Conservation (phyloP, 2,113 vertebrate genomes). For the Triplophysa dalaica region DNA sequence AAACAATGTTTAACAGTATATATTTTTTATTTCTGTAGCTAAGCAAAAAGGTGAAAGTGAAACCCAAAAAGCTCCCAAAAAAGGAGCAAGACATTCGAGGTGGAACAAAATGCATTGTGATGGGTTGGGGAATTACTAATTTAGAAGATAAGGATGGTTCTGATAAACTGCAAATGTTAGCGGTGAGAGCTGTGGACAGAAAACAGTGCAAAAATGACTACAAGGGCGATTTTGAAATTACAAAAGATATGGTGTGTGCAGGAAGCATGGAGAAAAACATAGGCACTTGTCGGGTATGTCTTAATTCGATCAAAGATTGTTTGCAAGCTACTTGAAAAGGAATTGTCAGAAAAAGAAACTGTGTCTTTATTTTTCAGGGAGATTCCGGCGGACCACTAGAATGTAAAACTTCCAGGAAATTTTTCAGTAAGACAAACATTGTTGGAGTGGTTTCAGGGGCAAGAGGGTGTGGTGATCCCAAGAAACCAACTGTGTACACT, state of each 20-base stretch:
- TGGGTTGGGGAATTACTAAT: conserved; percentile 48
- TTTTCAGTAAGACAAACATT: conserved; percentile 21
- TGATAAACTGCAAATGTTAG: conserved; percentile 47
- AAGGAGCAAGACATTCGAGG: conserved; percentile 14
- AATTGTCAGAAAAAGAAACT: background rate
- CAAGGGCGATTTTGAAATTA: conserved; percentile 38
- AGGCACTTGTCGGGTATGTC: conserved; percentile 55
- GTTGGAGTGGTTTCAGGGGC: conserved; percentile 56
- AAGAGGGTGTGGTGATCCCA: conserved; percentile 46
- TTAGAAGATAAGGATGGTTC: rapidly evolving
- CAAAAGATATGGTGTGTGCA: conserved; percentile 59
- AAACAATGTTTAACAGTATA: no score
- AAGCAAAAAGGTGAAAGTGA: conserved; percentile 35
- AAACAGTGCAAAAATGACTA: conserved; percentile 45
- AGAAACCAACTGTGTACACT: conserved; percentile 60
- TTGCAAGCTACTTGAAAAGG: background rate
- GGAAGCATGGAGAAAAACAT: conserved; percentile 29
- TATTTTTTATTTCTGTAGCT: conserved; percentile 41
- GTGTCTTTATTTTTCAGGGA: conserved; percentile 51
- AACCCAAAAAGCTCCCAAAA: conserved; percentile 38
- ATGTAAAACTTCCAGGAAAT: conserved; percentile 23
- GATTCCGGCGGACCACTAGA: conserved; percentile 60
- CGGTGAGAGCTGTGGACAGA: conserved; percentile 48
- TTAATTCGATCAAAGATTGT: background rate
- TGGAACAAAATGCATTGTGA: conserved; percentile 53